These are phyloP conservation scores for Odobenus rosmarus DNA, from an alignment of 2,113 vertebrate species.

Conservation along the genomic window DNA sequence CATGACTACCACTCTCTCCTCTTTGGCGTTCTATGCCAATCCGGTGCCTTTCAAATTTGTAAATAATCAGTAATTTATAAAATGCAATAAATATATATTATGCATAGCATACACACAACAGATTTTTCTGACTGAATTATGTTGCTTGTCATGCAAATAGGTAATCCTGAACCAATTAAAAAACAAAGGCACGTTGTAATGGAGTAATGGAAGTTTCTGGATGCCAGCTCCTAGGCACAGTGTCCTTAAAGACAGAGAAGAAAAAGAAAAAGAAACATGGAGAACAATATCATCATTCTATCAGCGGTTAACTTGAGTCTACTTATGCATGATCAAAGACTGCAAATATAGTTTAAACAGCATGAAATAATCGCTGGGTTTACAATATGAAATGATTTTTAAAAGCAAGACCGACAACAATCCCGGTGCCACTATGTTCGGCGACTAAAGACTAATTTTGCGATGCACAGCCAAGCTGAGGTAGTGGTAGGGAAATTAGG, in stretches of 20 bases:
- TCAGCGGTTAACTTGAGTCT: constrained; percentile 85
- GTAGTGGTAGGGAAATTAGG: constrained; percentile 82
- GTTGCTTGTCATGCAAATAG: constrained; percentile 77
- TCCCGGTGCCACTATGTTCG: constrained; percentile 67
- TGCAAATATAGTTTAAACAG: constrained; percentile 88
- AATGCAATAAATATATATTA: constrained; percentile 78
- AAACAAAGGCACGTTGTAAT: constrained; percentile 76
- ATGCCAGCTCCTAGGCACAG: constrained; percentile 70
- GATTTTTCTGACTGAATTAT: constrained; percentile 74
- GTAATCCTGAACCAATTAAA: constrained; percentile 80
- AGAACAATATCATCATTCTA: constrained; percentile 86
- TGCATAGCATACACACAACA: constrained; percentile 61
- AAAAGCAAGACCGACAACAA: constrained; percentile 80
- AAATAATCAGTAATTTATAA: constrained; percentile 81
- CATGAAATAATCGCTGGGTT: constrained; percentile 87
- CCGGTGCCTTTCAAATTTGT: constrained; percentile 62
- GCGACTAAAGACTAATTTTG: constrained; percentile 82
- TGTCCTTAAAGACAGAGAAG: constrained; percentile 75
- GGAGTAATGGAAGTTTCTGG: constrained; percentile 80
- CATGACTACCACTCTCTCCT: constrained; percentile 48
- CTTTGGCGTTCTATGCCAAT: constrained; percentile 72
- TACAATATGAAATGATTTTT: constrained; percentile 84
- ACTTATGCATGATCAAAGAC: constrained; percentile 87
- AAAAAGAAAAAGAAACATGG: constrained; percentile 71
- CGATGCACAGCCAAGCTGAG: constrained; percentile 83